Base-by-base conservation (phyloP, 2,888 invertebrate species). In the Pomacea canaliculata region DNA sequence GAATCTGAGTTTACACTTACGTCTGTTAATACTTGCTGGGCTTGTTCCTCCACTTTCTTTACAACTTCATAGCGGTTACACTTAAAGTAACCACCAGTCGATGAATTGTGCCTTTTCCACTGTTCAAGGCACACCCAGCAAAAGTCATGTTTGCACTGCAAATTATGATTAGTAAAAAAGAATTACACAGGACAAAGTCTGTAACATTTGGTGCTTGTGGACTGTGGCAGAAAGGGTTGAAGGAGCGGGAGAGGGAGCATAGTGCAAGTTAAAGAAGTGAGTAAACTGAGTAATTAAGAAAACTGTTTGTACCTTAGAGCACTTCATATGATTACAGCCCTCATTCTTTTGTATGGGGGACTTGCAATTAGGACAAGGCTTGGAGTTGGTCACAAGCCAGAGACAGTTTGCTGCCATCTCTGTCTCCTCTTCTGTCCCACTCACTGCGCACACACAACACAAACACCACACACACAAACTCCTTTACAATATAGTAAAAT, bases 111-210 rank as follows among this genome's bases (percentile, higher is more conserved):
- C 71, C 93, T 92, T 88, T 94, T 94, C 94, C 94, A 94, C 46
- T 93, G 93, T 86, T 94, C 94, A 86, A 94, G 92, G 85, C 94
- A 94, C 59, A 94, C 94, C 94, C 94, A 94, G 89, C 94, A 94
- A 85, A 94, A 94, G 87, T 94, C 94, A 89, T 93, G 93, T 90
- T 94, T 94, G 86, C 94, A 94, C 94, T 94, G 86, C 65, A 92
- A 91, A 79, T 56, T 56, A 8, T 56, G 51, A 56, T 56, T 8
- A 56, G 16, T 16, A 7, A 10, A 10, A 10, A 56, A 16, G 16
- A 56, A 56, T 56, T 56, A 56, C 51, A 56, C 51, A 16, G 16
- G 16, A 16, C 16, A 16, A 56, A 56, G 5, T 37, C 37, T 37
- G 3, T 37, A 37, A 37, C 37, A 37, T 37, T 37, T 37, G 37